Base-by-base conservation (phyloP, 2,888 invertebrate genomes). In the Scaptomyza reducta region DNA sequence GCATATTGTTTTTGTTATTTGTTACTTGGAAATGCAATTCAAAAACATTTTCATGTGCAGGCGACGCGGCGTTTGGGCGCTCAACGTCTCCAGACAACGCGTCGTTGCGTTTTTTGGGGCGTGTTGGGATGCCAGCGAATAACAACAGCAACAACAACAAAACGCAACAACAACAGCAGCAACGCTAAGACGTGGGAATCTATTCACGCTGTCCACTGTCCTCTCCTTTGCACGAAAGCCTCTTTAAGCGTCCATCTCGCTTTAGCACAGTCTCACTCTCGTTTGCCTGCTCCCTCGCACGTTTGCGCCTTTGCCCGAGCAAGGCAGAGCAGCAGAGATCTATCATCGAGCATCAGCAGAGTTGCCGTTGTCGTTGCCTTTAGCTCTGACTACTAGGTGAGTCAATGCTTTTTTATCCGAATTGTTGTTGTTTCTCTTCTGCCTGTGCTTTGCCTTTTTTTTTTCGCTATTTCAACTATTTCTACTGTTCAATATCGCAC, bases 1-100 rank as follows among this genome's bases (percentile, higher is more conserved):
- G 68, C 62, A 53, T 78, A 65, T 70, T 61, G 71, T 65, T 66
- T 61, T 69, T 65, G 68, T 77, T 82, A 73, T 70, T 86, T 79
- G 79, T 74, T 82, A 82, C 88, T 87, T 87, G 88, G 82, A 87
- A 82, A 86, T 82, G 82, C 82, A 87, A 79, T 77, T 88, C 79
- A 79, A 85, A 82, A 84, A 77, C 63, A 77, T 69, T 75, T 75
- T 75, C 64, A 74, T 77, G 69, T 68, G 78, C 78, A 56, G 68
- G 62, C 73, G 53, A 45, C 50, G 73, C 40, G 40, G 62, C 50
- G 59, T 70, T 64, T 44, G 59, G 70, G 42, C 42, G 62, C 68
- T 61, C 44, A 46, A 51, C 60, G 45, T 66, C 54, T 62, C 68
- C 74, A 73, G 79, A 82, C 77, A 70, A 64, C 59, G 67, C 71